Evolutionary conservation across 2,113 vertebrate genomes (phyloP), one percentile per base, ranked within the genome.

Genomic region (Empidonax traillii): DNA sequence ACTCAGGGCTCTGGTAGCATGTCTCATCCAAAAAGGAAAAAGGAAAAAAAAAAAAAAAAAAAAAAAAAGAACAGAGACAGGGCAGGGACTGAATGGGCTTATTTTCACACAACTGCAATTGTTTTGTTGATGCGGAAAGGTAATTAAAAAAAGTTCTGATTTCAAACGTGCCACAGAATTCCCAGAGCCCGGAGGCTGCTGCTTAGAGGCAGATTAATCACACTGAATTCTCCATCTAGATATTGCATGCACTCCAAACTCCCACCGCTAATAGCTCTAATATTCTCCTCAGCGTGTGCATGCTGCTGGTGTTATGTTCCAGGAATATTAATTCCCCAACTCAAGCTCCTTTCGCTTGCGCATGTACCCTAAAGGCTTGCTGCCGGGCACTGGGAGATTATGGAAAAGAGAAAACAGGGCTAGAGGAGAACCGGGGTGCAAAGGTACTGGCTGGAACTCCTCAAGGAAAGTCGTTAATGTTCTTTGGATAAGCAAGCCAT

Each of bases 191-290:
- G 53, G 97, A 98, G 98, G 98, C 98, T 98, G 98, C 98, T 98
- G 98, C 98, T 98, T 98, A 98, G 98, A 98, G 97, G 97, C 98
- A 98, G 98, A 98, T 98, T 98, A 98, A 98, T 98, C 98, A 98
- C 98, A 98, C 96, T 96, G 97, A 98, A 98, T 98, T 98, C 98
- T 98, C 97, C 98, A 98, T 98, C 98, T 97, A 98, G 98, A 98
- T 98, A 98, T 93, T 97, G 98, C 97, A 97, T 91, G 97, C 98
- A 97, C 97, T 98, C 98, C 97, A 97, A 98, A 98, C 97, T 98
- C 97, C 98, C 98, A 98, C 97, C 94, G 97, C 98, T 98, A 98
- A 98, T 98, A 98, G 98, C 98, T 97, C 97, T 98, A 98, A 98
- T 98, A 98, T 98, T 98, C 98, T 98, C 98, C 98, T 98, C 98